Evolutionary conservation across 2,113 vertebrate species (phyloP).

Genomic region (Axis porcinus): DNA sequence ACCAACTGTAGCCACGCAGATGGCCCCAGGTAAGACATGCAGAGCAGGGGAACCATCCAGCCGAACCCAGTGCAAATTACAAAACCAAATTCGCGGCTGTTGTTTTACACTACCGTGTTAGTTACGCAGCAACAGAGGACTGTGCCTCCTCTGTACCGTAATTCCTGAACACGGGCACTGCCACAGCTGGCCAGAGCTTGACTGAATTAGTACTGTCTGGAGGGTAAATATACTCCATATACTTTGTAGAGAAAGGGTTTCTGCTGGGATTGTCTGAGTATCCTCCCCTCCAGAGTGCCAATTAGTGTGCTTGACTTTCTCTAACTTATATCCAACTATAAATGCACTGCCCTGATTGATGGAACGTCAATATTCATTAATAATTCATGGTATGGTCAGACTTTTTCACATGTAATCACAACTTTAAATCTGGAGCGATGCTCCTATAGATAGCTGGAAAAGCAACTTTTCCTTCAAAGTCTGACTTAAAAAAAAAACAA

Average conservation of each 20-base stretch:
- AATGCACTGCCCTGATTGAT: conserved; percentile 73
- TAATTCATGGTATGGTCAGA: conserved; percentile 77
- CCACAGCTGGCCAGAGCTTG: background rate
- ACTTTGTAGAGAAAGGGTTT: conserved; percentile 42
- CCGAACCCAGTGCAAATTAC: background rate
- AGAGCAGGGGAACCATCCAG: background rate
- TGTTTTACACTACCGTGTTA: background rate
- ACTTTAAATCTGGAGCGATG: conserved; percentile 60
- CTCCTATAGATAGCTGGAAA: background rate
- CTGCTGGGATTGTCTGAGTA: conserved; percentile 39
- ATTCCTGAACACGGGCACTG: background rate
- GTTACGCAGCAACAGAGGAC: background rate
- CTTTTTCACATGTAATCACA: conserved; percentile 77
- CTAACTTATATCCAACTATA: conserved; percentile 69
- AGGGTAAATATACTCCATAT: conserved; percentile 34
- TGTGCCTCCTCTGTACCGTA: background rate
- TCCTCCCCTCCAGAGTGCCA: conserved; percentile 62
- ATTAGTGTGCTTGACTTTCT: conserved; percentile 61
- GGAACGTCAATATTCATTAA: conserved; percentile 77
- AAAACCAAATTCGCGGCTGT: background rate
- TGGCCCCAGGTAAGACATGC: background rate
- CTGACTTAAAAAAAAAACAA: background rate
- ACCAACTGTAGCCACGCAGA: background rate
- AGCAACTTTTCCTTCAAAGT: conserved; percentile 22
- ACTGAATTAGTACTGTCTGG: conserved; percentile 12